Percentiles rank a stretch among this genome's conserved stretches.
Conservation (phyloP, 2,797 vertebrate genomes). For the Triplophysa yarkandensis region DNA sequence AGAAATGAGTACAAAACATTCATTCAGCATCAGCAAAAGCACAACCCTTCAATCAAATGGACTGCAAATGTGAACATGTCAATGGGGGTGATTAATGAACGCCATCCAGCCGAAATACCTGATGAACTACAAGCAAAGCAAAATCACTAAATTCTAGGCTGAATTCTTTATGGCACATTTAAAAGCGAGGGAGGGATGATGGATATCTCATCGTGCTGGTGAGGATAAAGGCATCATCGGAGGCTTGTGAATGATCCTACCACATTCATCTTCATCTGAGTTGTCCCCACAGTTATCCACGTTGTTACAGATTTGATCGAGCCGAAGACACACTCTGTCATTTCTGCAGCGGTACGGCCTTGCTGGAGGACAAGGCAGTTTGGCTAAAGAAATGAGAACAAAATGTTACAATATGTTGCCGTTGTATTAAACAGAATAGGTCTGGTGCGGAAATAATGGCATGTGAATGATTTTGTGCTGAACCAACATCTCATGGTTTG, state of each 20-base stretch:
- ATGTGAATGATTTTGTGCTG: too few species aligned
- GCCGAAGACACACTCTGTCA: constrained; percentile 88
- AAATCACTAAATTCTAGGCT: constrained; percentile 1
- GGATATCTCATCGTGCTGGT: constrained; percentile 26
- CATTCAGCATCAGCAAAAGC: not conserved
- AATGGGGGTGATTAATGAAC: constrained; percentile 20
- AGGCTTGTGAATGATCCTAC: constrained; percentile 67
- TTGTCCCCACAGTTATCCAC: constrained; percentile 94
- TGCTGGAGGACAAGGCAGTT: constrained; percentile 89
- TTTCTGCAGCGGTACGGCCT: constrained; percentile 90
- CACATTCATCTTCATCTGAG: constrained; percentile 93
- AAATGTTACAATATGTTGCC: constrained; percentile 6
- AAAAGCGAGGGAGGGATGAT: constrained; percentile 15
- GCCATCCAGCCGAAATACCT: not conserved
- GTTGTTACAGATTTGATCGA: constrained; percentile 89
- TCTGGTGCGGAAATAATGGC: too few species aligned
- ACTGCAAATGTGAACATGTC: not conserved
- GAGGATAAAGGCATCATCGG: constrained; percentile 26
- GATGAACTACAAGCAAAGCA: constrained; percentile 12
- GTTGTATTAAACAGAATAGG: not conserved
- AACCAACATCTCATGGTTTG: too few species aligned
- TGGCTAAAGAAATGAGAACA: constrained; percentile 70
- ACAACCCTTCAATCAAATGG: constrained; percentile 17
- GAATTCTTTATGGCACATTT: constrained; percentile 16
- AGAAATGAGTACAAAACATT: constrained; percentile 20